Conservation (phyloP, 2,888 invertebrate species). For the Drosophila paranaensis region DNA sequence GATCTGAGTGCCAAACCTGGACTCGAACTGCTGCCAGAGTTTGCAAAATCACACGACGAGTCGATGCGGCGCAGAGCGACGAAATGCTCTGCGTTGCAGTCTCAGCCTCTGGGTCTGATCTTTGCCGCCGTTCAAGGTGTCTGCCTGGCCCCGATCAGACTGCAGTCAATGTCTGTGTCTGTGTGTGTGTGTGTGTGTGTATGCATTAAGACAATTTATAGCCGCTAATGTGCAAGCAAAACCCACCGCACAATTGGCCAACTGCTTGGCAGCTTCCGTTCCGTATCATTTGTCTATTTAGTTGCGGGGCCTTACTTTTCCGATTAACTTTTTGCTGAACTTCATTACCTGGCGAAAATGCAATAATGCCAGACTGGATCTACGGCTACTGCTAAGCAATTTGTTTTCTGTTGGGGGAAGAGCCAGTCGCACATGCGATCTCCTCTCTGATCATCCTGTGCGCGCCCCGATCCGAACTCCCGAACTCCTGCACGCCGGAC, state of each 20-base stretch:
- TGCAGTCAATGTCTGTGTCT: constrained; percentile 6
- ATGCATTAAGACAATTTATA: constrained; percentile 79
- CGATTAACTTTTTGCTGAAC: constrained; percentile 82
- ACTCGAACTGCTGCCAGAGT: constrained; percentile 47
- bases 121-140: constrained; percentile 80
- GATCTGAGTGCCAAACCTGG: constrained; percentile 69
- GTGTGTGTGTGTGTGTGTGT: constrained; percentile 35
- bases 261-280: constrained; percentile 81
- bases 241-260: constrained; percentile 77
- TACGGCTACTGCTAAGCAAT: constrained; percentile 55
- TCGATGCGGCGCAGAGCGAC: constrained; percentile 27
- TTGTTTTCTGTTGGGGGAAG: constrained; percentile 63
- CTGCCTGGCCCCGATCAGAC: constrained; percentile 50
- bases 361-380: constrained; percentile 55
- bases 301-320: constrained; percentile 79
- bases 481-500: constrained; percentile 25
- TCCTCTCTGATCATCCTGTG: constrained; percentile 18
- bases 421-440: constrained; percentile 46
- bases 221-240: constrained; percentile 82
- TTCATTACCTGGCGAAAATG: constrained; percentile 78
- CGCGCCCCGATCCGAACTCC: constrained; percentile 16
- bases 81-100: constrained; percentile 42
- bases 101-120: constrained; percentile 72
- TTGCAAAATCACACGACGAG: constrained; percentile 55
- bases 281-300: constrained; percentile 83